A percentile compares a stretch with the other conserved stretches of the same genome.
Evolutionary conservation across 2,888 invertebrate genomes (phyloP).

Genomic region (Pseudococcus viburni): DNA sequence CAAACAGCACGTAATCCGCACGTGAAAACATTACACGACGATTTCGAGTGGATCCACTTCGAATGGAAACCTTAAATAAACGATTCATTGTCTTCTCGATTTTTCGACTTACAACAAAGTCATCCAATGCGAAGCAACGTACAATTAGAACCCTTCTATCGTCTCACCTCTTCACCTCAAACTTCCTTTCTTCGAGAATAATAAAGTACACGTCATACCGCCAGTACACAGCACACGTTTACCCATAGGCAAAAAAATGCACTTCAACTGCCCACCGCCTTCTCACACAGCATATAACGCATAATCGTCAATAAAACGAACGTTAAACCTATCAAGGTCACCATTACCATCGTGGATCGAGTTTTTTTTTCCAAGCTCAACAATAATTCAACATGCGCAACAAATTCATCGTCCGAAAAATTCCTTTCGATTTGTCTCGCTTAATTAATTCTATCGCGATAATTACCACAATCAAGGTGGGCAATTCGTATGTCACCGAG

Average conservation of each 20-base stretch:
- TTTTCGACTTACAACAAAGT: neutral
- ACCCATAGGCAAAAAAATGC: conserved; percentile 19
- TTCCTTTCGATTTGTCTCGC: neutral
- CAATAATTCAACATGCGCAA: neutral
- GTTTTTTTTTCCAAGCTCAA: neutral
- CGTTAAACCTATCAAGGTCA: conserved; percentile 45
- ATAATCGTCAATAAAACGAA: conserved; percentile 18
- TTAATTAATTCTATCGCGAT: neutral
- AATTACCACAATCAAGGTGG: neutral
- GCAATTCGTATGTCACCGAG: too few relatives aligned
- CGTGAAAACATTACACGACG: neutral
- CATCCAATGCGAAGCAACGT: neutral
- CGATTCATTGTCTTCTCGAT: neutral
- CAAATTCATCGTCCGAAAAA: neutral
- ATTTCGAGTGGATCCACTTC: neutral
- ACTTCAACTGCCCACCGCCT: neutral
- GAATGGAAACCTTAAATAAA: neutral
- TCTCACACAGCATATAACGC: neutral
- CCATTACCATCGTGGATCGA: neutral
- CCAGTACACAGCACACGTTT: neutral
- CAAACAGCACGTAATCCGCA: neutral
- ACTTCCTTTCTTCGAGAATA: neutral
- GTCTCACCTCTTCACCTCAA: neutral
- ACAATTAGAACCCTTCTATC: neutral
- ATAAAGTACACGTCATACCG: neutral